Evolutionary conservation across 1,140 invertebrate genomes (phyloP), one percentile per base, ranked within the genome.

Genomic region (Scaptodrosophila lebanonensis): DNA sequence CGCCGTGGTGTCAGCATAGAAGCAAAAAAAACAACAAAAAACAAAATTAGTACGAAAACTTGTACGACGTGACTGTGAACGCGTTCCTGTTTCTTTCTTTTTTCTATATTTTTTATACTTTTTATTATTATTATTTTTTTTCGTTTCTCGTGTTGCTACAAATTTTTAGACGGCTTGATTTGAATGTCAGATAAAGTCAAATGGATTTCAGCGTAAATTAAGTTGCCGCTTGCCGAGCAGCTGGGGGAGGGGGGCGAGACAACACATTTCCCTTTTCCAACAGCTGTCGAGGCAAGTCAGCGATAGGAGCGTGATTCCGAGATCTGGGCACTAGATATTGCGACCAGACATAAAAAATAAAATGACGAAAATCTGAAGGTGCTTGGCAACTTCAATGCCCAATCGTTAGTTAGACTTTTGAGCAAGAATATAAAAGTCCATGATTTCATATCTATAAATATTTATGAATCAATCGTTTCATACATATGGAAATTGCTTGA

Each of bases 181-280:
- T 76, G 73, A 72, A 84, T 82, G 75, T 83, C 68, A 84, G 82
- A 84, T 84, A 84, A 84, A 84, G 82, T 84, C 82, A 84, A 84
- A 84, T 73, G 82, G 82, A 83, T 82, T 84, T 84, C 68, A 83
- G 61, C 75, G 83, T 67, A 75, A 84, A 84, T 82, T 84, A 76
- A 83, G 76, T 71, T 83, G 68, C 75, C 61, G 45, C 44, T 58
- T 50, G 59, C 45, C 18, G 50, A 48, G 66, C 38, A 61, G n/a
- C n/a, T n/a, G n/a, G n/a, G 42, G 49, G 66, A 49, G 56, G 48
- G 17, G 54, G 60, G 50, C 42, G 40, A 82, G 66, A 73, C 67
- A 51, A 72, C 60, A 58, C 45, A 54, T 57, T 61, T 48, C 40
- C 40, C 40, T 44, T 39, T 32, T 13, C 43, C 33, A 27, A 35